Evolutionary conservation across 2,797 vertebrate species (phyloP), one percentile per base, ranked within the genome.

Genomic region (Cynopterus sphinx): DNA sequence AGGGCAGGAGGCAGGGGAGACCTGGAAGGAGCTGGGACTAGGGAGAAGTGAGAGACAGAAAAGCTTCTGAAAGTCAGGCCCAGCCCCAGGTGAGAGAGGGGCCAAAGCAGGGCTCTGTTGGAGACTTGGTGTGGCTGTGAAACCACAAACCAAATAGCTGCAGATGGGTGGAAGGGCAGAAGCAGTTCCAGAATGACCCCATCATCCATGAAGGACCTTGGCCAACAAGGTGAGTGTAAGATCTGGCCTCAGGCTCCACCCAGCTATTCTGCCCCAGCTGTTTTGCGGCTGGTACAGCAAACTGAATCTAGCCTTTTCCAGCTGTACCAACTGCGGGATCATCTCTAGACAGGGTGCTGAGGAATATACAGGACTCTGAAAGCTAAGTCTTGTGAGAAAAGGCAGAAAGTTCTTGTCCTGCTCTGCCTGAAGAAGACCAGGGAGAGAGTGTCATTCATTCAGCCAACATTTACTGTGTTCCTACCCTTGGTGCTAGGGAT

Each of bases 1-100:
- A 96, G 85, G 92, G 90, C 95, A 96, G 90, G 78, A 95, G 77
- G 90, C 90, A 91, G 46, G 55, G 33, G 71, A 95, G 92, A 95
- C 65, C 70, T 49, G 51, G 84, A 51, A 87, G 55, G 74, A 89
- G n/a, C 57, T 53, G 24, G 61, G 55, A 43, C 68, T 73, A 33
- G 81, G 70, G 65, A 22, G 41, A 78, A 90, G 57, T 49, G 41
- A 71, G 51, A 65, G 67, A 28, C 85, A 61, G 28, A 70, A 51
- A 92, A 28, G 41, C 41, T 39, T 31, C 71, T 16, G 17, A 94
- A 84, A 63, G 63, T 41, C 73, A 12, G 43, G 13, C 39, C 43
- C 74, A 9, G 33, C 39, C 41, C 53, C 87, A 95, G 90, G 87
- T 94, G 70, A 90, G 43, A 53, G 13, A 33, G 3, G 9, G 28